A percentile compares a stretch with the other conserved stretches of the same genome.
These are phyloP conservation scores for Sphaeramia orbicularis DNA, from an alignment of 2,797 vertebrate species.

Conservation along the genomic window DNA sequence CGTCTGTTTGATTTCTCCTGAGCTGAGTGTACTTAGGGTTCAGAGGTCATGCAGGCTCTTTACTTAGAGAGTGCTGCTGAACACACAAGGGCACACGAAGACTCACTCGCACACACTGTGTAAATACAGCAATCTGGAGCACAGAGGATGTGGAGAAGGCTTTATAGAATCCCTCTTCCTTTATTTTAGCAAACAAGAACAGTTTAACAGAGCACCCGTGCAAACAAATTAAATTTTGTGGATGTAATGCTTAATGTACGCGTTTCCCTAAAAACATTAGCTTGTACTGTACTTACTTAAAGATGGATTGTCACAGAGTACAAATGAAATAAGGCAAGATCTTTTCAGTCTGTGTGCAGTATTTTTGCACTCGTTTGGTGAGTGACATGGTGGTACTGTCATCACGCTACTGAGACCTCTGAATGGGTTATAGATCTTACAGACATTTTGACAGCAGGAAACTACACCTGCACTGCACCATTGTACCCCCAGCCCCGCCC, in stretches of 20 bases:
- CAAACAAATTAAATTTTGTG: conserved; percentile 65
- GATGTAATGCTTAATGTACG: conserved; percentile 27
- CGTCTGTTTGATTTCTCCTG: conserved; percentile 83
- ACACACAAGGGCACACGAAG: conserved; percentile 77
- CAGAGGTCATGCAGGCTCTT: conserved; percentile 82
- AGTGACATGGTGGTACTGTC: conserved; percentile 51
- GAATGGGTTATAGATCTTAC: conserved; percentile 71
- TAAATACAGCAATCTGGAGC: conserved; percentile 84
- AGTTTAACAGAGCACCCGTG: conserved; percentile 63
- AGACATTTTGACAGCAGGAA: conserved; percentile 85
- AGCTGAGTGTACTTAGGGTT: conserved; percentile 80
- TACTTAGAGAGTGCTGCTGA: conserved; percentile 81
- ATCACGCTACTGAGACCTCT: conserved; percentile 52
- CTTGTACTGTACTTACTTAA: not conserved
- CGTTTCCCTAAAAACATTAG: conserved; percentile 6
- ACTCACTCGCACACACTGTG: conserved; percentile 69
- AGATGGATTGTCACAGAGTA: conserved; percentile 1
- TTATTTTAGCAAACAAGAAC: conserved; percentile 79
- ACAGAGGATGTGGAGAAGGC: conserved; percentile 74
- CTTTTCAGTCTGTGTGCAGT: not conserved
- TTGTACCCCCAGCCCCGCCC: conserved; percentile 71
- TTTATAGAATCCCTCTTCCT: conserved; percentile 78
- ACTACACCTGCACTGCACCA: conserved; percentile 84
- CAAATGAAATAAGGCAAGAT: conserved; percentile 10
- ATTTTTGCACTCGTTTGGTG: conserved; percentile 8